Evolutionary conservation across 2,797 vertebrate genomes (phyloP).

Genomic region (Chloroceryle amazona): DNA sequence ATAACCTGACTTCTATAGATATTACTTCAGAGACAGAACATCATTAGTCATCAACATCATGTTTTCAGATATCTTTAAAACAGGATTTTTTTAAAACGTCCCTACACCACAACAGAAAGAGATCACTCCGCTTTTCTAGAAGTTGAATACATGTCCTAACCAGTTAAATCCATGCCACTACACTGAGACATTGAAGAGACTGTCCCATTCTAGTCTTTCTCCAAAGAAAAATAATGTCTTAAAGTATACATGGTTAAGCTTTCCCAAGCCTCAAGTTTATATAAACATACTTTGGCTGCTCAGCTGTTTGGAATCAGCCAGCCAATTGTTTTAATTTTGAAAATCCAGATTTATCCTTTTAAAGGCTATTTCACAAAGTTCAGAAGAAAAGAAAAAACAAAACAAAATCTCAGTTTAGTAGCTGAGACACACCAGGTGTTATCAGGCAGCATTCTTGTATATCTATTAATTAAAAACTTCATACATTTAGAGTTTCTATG

Average conservation of each 20-base stretch:
- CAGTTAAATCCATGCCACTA: neutral
- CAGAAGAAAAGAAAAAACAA: neutral
- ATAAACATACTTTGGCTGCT: neutral
- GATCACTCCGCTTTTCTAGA: neutral
- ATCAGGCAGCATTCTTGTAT: neutral
- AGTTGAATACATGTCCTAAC: neutral
- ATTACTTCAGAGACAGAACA: conserved; percentile 17
- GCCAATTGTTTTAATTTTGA: neutral
- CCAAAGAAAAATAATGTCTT: neutral
- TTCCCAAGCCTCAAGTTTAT: neutral
- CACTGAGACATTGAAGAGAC: neutral
- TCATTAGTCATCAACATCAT: neutral
- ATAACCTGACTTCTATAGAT: neutral
- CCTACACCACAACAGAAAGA: neutral
- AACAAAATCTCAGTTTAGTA: neutral
- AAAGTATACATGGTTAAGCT: neutral
- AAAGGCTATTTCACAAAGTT: neutral
- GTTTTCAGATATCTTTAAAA: neutral
- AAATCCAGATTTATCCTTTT: neutral
- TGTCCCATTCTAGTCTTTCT: neutral
- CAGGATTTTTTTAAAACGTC: neutral
- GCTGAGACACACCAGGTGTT: neutral
- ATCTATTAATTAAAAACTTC: neutral
- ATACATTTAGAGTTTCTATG: neutral
- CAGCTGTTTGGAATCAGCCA: neutral